phyloP scores from a whole-genome alignment of 1,140 invertebrate species.

The Mactra quadrangularis region DNA sequence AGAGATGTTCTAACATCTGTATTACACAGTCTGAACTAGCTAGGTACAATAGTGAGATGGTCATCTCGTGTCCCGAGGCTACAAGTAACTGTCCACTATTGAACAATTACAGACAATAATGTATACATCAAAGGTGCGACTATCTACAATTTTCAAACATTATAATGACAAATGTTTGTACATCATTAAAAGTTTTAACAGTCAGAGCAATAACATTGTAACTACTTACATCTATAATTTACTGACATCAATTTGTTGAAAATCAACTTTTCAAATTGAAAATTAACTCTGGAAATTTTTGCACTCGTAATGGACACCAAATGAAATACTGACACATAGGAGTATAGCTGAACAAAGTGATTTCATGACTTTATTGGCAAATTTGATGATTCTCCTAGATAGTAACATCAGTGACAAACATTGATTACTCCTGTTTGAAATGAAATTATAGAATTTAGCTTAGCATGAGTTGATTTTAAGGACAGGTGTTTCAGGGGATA shows the following conservation, averaged over 20 bases:
- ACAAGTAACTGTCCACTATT: constrained; percentile 33
- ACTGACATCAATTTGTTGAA: background rate
- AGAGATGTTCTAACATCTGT: too few relatives aligned
- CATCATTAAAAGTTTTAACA: constrained; percentile 21
- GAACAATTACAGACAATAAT: constrained; percentile 25
- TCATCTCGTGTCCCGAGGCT: constrained; percentile 39
- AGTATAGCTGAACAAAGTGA: too few relatives aligned
- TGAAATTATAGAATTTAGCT: too few relatives aligned
- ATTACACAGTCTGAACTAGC: background rate
- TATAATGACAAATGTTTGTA: constrained; percentile 46
- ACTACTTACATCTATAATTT: constrained; percentile 4
- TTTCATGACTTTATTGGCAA: too few relatives aligned
- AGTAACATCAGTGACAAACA: too few relatives aligned
- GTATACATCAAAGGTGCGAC: constrained; percentile 46
- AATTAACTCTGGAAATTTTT: background rate
- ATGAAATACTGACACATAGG: too few relatives aligned
- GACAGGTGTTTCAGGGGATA: too few relatives aligned
- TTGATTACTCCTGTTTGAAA: too few relatives aligned
- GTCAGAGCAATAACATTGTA: constrained; percentile 13
- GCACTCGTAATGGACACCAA: too few relatives aligned
- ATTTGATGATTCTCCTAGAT: too few relatives aligned
- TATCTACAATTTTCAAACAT: constrained; percentile 7
- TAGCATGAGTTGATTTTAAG: too few relatives aligned
- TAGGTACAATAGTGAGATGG: constrained; percentile 42
- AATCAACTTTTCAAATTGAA: constrained; percentile 16